Percentiles rank a stretch among this genome's conserved stretches.
Conservation (phyloP, 2,113 vertebrate genomes). For the Etia nguti region DNA sequence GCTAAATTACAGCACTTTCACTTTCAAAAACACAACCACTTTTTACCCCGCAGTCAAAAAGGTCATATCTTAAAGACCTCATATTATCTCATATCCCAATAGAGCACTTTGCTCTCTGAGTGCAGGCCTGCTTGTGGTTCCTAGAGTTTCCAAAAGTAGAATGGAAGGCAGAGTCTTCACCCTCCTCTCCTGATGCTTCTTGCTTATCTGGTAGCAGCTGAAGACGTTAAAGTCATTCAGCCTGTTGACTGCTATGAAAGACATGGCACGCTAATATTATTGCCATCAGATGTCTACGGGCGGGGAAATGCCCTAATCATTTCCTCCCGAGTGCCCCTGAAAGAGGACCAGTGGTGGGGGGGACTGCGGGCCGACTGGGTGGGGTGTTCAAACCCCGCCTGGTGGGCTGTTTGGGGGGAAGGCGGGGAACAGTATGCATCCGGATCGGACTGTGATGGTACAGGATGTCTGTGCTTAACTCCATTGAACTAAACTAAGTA, state of each 20-base stretch:
- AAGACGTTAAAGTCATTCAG: constrained; percentile 7
- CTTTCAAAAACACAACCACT: rapidly evolving
- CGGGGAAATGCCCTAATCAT: constrained; percentile 45
- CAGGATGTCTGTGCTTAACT: constrained; percentile 61
- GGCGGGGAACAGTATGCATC: constrained; percentile 22
- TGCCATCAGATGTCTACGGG: constrained; percentile 67
- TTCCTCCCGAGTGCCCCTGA: constrained; percentile 57
- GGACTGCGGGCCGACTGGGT: constrained; percentile 1
- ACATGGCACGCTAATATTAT: constrained; percentile 56
- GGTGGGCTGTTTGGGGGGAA: neutral
- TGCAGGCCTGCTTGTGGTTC: neutral
- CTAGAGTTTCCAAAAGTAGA: neutral
- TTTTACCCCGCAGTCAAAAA: neutral
- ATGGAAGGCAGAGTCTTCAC: neutral
- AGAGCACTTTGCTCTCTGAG: neutral
- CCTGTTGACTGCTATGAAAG: constrained; percentile 8
- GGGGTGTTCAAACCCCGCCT: constrained; percentile 3
- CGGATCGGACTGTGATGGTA: constrained; percentile 27
- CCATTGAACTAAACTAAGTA: constrained; percentile 57
- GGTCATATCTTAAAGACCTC: neutral
- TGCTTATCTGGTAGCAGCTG: neutral
- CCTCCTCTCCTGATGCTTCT: neutral
- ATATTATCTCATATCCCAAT: neutral
- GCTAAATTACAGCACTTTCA: rapidly evolving
- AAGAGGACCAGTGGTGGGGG: constrained; percentile 32